Evolutionary conservation across 2,113 vertebrate species (phyloP), one percentile per base, ranked within the genome.

Genomic region (Eolophus roseicapilla): DNA sequence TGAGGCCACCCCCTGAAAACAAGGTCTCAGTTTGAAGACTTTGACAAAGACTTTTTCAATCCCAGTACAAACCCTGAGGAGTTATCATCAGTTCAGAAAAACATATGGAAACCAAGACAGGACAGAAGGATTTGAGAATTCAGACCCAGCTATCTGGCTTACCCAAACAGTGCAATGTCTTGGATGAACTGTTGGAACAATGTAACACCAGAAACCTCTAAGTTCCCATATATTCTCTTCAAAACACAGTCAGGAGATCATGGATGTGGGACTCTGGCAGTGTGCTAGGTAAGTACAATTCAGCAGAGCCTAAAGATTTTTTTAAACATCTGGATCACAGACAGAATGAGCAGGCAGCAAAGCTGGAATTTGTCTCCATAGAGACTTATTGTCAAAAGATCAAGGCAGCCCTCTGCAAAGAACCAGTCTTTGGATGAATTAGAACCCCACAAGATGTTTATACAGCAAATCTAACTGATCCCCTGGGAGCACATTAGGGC

Each of bases 111-210:
- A 91, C 6, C 4, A 52, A 37, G 55, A 44, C 3, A 84, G 21
- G 21, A 35, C 57, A 59, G 57, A 59, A 11, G 44, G 39, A 81
- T 55, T 60, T 69, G 33, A 73, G 47, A 68, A 76, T 68, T 76
- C 62, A 64, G 19, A 37, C 23, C 65, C 43, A 82, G 29, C 35
- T 68, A 12, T 33, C 67, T 53, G 16, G 52, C 24, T n/a, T 43
- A 74, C 29, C 14, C 46, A 81, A 29, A 35, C 47, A 78, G 29
- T 35, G 50, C 1, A 1, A 84, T 4, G 10, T 52, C 55, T 64
- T 46, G 5, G 23, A n/a, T 43, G 17, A 71, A 82, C 67, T 0
- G 0, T 0, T 71, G 27, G 35, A 83, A 65, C 19, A 74, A 47
- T 0, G 0, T 33, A 78, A 29, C 11, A 25, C 23, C 10, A 64